Evolutionary conservation across 1,140 invertebrate species (phyloP).

Genomic region (Hyles vespertilio): DNA sequence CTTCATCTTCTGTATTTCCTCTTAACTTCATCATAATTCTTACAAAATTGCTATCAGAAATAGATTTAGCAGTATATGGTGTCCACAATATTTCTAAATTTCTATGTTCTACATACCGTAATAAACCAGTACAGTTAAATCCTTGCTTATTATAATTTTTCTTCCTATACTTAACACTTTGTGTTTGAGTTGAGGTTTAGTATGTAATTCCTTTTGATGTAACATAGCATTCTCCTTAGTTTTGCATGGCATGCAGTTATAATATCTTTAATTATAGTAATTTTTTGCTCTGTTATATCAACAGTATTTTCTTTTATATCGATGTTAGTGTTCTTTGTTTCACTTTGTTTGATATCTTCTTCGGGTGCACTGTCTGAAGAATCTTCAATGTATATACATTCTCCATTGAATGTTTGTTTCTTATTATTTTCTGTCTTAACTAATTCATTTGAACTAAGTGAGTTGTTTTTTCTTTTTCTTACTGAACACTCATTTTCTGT

Average conservation of each 20-base stretch:
- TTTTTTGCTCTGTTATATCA: conserved; percentile 5
- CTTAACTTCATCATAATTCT: conserved; percentile 35
- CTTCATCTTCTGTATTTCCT: conserved; percentile 21
- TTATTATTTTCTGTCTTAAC: conserved; percentile 25
- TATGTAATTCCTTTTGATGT: conserved; percentile 10
- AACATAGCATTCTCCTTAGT: neutral
- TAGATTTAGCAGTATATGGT: conserved; percentile 16
- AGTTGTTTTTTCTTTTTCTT: conserved; percentile 22
- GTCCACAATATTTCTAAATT: conserved; percentile 49
- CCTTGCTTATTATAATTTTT: conserved; percentile 45
- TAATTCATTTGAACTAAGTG: conserved; percentile 51
- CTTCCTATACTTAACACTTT: conserved; percentile 60
- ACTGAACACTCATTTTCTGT: neutral
- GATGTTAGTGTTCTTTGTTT: neutral
- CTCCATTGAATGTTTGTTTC: conserved; percentile 17
- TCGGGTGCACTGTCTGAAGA: conserved; percentile 31
- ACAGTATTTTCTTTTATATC: neutral
- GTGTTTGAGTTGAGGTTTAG: conserved; percentile 38
- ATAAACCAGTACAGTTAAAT: conserved; percentile 47
- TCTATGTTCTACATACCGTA: conserved; percentile 55
- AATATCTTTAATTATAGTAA: conserved; percentile 14
- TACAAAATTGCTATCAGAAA: conserved; percentile 28
- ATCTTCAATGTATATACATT: conserved; percentile 48
- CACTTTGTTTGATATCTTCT: conserved; percentile 2
- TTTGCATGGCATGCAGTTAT: conserved; percentile 10